Percentiles rank a stretch among this genome's conserved stretches.
These are phyloP conservation scores for Sitobion miscanthi DNA, from an alignment of 1,140 invertebrate species.

Conservation along the genomic window DNA sequence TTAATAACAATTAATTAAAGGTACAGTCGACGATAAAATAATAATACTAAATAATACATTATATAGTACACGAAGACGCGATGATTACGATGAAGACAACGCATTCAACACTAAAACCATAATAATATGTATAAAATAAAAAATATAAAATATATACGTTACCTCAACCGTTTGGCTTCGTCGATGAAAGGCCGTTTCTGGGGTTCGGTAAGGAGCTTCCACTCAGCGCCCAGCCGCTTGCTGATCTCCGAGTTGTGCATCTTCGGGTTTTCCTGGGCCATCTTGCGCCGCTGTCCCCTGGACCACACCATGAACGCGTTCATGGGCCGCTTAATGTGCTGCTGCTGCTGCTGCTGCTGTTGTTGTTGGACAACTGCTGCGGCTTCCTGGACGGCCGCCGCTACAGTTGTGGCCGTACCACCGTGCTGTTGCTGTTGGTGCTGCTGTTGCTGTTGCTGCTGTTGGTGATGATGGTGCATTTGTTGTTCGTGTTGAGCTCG, in stretches of 20 bases:
- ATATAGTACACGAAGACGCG: no score
- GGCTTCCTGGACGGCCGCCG: not conserved
- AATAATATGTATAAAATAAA: not conserved
- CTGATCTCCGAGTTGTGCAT: constrained; percentile 97
- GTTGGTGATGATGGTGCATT: not conserved
- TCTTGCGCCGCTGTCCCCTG: constrained; percentile 86
- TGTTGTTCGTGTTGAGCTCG: constrained; percentile 23
- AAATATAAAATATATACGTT: constrained; percentile 58
- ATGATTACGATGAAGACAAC: no score
- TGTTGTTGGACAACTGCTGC: constrained; percentile 61
- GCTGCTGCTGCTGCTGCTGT: constrained; percentile 72
- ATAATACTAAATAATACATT: no score
- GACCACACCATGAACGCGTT: constrained; percentile 96
- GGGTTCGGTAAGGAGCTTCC: constrained; percentile 86
- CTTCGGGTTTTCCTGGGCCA: constrained; percentile 97
- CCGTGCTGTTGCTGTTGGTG: not conserved
- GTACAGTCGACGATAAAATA: no score
- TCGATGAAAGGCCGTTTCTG: constrained; percentile 96
- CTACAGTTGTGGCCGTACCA: not conserved
- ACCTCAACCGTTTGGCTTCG: constrained; percentile 92
- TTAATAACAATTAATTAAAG: no score
- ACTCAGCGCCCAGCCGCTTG: constrained; percentile 86
- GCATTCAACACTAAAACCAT: no score
- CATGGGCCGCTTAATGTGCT: constrained; percentile 90
- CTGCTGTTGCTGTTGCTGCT: not conserved